Evolutionary conservation across 1,140 invertebrate genomes (phyloP).

Genomic region (Meloidogyne hapla): DNA sequence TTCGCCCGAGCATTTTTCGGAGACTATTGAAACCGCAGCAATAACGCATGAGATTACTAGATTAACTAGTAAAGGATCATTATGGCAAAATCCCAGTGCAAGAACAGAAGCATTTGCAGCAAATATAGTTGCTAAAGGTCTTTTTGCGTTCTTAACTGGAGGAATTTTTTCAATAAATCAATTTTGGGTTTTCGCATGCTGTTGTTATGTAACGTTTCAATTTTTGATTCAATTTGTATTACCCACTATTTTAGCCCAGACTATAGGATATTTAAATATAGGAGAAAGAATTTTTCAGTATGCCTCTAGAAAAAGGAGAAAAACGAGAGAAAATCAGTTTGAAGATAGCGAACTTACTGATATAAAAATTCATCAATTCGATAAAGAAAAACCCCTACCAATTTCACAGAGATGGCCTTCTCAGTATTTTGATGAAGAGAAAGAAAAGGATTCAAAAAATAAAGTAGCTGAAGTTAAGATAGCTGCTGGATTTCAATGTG

Average conservation of each 20-base stretch:
- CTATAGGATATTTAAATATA: neutral
- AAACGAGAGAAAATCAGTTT: neutral
- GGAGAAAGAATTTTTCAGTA: neutral
- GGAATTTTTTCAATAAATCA: conserved; percentile 2
- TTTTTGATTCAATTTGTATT: neutral
- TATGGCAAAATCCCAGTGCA: neutral
- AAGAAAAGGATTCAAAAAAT: neutral
- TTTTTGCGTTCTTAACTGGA: conserved; percentile 7
- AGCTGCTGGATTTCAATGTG: neutral
- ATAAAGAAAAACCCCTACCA: neutral
- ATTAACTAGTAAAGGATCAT: neutral
- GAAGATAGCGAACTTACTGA: neutral
- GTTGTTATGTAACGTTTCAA: neutral
- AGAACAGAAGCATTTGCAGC: neutral
- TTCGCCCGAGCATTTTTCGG: neutral
- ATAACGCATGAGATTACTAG: neutral
- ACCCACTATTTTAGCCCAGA: neutral
- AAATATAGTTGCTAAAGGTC: conserved; percentile 9
- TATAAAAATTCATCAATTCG: neutral
- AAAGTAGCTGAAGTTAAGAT: neutral
- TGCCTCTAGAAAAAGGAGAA: neutral
- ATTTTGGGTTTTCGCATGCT: no score
- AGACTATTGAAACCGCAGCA: neutral
- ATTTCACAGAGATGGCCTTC: conserved; percentile 2
- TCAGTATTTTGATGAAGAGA: neutral